Base-by-base conservation (phyloP, 2,113 vertebrate species). In the Melanotaenia duboulayi region DNA sequence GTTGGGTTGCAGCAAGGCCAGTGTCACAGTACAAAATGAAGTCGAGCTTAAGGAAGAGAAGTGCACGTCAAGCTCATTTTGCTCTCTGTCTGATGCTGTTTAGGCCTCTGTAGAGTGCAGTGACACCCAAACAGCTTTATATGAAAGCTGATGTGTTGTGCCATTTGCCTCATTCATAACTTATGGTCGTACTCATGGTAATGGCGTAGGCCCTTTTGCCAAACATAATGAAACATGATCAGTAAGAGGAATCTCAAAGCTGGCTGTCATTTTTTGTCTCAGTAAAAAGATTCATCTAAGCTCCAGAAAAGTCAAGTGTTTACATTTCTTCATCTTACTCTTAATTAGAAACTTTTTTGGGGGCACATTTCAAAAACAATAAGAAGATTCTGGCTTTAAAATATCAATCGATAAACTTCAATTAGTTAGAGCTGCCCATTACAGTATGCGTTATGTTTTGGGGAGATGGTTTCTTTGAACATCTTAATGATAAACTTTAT, bases 81-180 rank as follows among this genome's bases (percentile, higher is more conserved):
- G 76, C 86, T 74, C 75, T 72, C 66, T 14, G 74, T 89, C 85
- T 76, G 57, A 59, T 76, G 76, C 83, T 79, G 88, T 88, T 87
- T 62, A 9, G 61, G 63, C 80, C 74, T 14, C 52, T 82, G 84
- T 61, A n/a, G 78, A 67, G 68, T 62, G 71, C 82, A 61, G 82
- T 84, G 89, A 90, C 88, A 87, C 85, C 90, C 90, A 90, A 90
- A 90, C 78, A 57, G 83, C 81, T 77, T 74, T 54, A 86, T 89
- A 91, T 83, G 85, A 90, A 87, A 25, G 10, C 77, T 90, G 90
- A 93, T 90, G 74, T 79, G 84, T 85, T 87, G 68, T 85, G 90
- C 88, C 90, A 82, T 90, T 89, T 76, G 90, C 87, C 83, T 93
- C 90, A 92, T 92, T 88, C 85, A 90, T 92, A 92, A 92, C 90